phyloP scores from a whole-genome alignment of 1,140 invertebrate species.

The Macrobrachium rosenbergii region DNA sequence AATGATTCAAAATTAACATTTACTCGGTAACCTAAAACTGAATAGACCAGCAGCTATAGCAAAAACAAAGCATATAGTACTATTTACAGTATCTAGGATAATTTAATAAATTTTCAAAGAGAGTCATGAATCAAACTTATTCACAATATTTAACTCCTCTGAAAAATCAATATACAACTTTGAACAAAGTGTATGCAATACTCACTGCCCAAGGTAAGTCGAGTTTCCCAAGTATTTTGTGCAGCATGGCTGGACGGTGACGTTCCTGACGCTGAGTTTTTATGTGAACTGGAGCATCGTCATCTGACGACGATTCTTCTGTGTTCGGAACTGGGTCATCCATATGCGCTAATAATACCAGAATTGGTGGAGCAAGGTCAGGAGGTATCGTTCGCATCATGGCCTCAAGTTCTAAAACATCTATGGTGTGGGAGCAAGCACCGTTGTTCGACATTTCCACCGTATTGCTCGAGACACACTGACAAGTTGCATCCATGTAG shows the following conservation, averaged over 20 bases:
- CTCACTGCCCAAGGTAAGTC: slow-evolving; percentile 52
- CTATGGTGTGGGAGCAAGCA: slow-evolving; percentile 21
- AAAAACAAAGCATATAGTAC: too few relatives aligned
- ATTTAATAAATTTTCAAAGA: too few relatives aligned
- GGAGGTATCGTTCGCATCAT: slow-evolving; percentile 54
- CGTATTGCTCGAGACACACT: slow-evolving; percentile 4
- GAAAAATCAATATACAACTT: not conserved
- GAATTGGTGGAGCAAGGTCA: slow-evolving; percentile 38
- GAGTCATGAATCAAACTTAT: too few relatives aligned
- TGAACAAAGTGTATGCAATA: not conserved
- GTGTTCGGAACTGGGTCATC: slow-evolving; percentile 39
- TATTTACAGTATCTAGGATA: too few relatives aligned
- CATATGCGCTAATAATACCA: slow-evolving; percentile 44
- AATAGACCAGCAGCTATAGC: too few relatives aligned
- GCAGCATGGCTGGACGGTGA: slow-evolving; percentile 48
- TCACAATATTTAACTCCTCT: too few relatives aligned
- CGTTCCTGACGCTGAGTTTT: not conserved
- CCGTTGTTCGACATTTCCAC: not conserved
- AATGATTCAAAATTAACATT: too few relatives aligned
- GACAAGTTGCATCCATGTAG: slow-evolving; percentile 56
- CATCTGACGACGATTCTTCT: not conserved
- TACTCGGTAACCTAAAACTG: too few relatives aligned
- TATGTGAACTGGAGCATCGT: not conserved
- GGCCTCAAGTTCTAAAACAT: slow-evolving; percentile 50
- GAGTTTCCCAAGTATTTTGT: slow-evolving; percentile 29